phyloP scores from a whole-genome alignment of 2,888 invertebrate species.

The Tetanocera ferruginea region DNA sequence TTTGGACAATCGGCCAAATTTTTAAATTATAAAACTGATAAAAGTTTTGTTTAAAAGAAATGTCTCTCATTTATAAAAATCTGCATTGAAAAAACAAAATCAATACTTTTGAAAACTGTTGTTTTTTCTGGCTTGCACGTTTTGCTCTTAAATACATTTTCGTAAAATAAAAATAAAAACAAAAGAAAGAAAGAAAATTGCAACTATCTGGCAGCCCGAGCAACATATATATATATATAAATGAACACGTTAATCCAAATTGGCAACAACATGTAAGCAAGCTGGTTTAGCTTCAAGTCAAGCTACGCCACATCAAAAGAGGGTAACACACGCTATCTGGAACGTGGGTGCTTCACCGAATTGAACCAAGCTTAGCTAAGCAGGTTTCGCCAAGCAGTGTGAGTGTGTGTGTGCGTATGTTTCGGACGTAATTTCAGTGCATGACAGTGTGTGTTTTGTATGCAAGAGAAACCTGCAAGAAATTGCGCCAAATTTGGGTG shows the following conservation, averaged over 20 bases:
- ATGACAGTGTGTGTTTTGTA: not conserved
- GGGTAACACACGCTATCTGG: not conserved
- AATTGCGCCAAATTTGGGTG: conserved; percentile 31
- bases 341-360: conserved; percentile 13
- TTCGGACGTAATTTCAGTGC: no score
- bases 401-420: conserved; percentile 3
- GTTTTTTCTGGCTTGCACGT: no score
- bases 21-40: no score
- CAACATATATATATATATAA: not conserved
- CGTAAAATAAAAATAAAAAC: not conserved
- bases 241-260: conserved; percentile 22
- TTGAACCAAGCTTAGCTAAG: conserved; percentile 4
- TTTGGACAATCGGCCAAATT: no score
- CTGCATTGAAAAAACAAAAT: no score
- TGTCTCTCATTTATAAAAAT: no score
- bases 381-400: not conserved
- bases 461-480: conserved; percentile 32
- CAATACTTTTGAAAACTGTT: no score
- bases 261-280: conserved; percentile 12
- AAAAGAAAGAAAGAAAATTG: conserved; percentile 3
- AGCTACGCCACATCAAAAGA: not conserved
- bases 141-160: no score
- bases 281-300: no score
- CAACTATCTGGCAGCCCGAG: conserved; percentile 14
- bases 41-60: no score